Evolutionary conservation across 92 coral and sea anemone species (phyloP).

Genomic region (Zoanthus gigantus): DNA sequence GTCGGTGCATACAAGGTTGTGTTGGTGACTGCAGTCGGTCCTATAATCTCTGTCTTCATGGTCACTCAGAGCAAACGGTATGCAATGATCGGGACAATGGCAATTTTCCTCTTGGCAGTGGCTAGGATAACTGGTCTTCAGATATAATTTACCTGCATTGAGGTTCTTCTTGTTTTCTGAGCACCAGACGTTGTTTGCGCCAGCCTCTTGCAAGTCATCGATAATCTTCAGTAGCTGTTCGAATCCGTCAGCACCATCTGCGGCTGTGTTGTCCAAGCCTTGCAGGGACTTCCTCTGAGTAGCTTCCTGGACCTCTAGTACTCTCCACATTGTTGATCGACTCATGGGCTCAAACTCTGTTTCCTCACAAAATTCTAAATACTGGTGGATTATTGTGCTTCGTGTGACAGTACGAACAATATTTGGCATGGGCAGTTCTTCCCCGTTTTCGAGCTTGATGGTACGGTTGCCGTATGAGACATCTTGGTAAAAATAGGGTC

Average conservation of each 20-base stretch:
- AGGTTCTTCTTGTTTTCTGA: slow-evolving; percentile 10
- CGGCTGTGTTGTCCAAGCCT: slow-evolving; percentile 78
- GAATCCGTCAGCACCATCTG: slow-evolving; percentile 67
- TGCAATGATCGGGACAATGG: slow-evolving; percentile 66
- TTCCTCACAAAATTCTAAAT: slow-evolving; percentile 60
- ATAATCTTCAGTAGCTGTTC: slow-evolving; percentile 41
- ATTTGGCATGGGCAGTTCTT: slow-evolving; percentile 68
- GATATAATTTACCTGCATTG: slow-evolving; percentile 48
- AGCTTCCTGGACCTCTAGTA: slow-evolving; percentile 70
- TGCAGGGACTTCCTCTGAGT: slow-evolving; percentile 64
- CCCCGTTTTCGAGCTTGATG: slow-evolving; percentile 65
- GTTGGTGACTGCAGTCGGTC: slow-evolving; percentile 22
- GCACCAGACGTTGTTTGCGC: slow-evolving; percentile 50
- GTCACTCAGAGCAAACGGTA: slow-evolving; percentile 49
- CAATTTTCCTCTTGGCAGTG: slow-evolving; percentile 59
- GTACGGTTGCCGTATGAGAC: slow-evolving; percentile 65
- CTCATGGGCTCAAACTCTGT: slow-evolving; percentile 58
- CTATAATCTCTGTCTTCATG: slow-evolving; percentile 31
- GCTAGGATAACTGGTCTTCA: slow-evolving; percentile 56
- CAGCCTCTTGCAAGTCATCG: slow-evolving; percentile 55
- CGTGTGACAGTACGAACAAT: slow-evolving; percentile 69
- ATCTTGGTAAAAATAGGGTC: slow-evolving; percentile 9
- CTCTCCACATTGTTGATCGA: slow-evolving; percentile 66
- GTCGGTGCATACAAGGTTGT: slow-evolving; percentile 35
- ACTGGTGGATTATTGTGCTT: slow-evolving; percentile 61